Percentiles rank a stretch among this genome's conserved stretches.
These are phyloP conservation scores for Saturnia pavonia DNA, from an alignment of 2,888 invertebrate genomes.

Conservation along the genomic window DNA sequence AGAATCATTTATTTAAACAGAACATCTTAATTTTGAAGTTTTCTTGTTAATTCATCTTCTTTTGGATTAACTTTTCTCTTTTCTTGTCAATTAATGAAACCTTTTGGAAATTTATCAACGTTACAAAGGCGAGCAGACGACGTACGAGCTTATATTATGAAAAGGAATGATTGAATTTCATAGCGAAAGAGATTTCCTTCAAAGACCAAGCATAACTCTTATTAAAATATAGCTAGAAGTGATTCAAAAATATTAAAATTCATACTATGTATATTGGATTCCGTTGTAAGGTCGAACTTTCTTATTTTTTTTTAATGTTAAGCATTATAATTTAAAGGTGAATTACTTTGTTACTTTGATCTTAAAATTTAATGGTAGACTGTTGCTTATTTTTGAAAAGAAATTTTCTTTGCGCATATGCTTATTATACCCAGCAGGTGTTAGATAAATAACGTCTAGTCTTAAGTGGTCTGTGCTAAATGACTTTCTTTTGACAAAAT, in stretches of 20 bases:
- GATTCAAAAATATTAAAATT: background rate
- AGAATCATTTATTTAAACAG: background rate
- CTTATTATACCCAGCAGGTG: too few relatives aligned
- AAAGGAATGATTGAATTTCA: slow-evolving; percentile 5
- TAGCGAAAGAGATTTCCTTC: background rate
- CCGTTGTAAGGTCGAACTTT: too few relatives aligned
- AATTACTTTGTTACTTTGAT: too few relatives aligned
- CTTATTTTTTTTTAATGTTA: background rate
- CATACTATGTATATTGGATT: background rate
- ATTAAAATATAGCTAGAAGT: background rate
- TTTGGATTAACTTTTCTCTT: background rate
- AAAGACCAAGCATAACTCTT: background rate
- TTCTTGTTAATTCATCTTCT: background rate
- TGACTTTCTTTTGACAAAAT: background rate
- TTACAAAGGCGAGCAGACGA: background rate
- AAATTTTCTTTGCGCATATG: too few relatives aligned
- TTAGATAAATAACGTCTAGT: background rate
- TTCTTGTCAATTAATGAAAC: background rate
- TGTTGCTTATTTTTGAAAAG: too few relatives aligned
- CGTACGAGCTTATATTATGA: background rate
- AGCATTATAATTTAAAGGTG: too few relatives aligned
- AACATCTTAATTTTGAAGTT: background rate
- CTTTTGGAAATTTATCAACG: background rate
- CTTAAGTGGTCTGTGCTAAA: background rate
- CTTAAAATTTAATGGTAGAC: too few relatives aligned